Conservation (phyloP, 2,113 vertebrate genomes). For the Galbula dea region DNA sequence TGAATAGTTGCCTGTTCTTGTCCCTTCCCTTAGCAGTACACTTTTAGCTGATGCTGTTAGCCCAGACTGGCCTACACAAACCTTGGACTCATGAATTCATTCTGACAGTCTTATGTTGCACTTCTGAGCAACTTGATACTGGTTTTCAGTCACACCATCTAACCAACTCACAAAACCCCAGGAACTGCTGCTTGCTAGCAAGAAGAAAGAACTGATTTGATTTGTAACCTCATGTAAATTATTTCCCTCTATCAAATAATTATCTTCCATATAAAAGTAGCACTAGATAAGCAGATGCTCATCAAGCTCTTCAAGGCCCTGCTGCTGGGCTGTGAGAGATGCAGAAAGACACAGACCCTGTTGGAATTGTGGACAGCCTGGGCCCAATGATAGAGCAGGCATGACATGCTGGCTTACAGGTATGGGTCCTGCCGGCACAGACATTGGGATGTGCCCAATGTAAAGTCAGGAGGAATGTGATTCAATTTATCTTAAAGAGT, state of each 20-base stretch:
- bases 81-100: not conserved
- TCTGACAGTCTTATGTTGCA: not conserved
- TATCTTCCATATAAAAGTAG: not conserved
- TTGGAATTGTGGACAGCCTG: fast-evolving
- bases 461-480: not conserved
- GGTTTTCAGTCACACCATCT: not conserved
- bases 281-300: not conserved
- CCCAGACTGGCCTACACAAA: not conserved
- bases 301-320: not conserved
- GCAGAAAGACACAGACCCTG: not conserved
- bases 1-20: not conserved
- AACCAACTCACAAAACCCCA: not conserved
- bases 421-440: not conserved
- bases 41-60: not conserved
- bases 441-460: not conserved
- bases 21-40: not conserved
- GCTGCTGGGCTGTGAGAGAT: not conserved
- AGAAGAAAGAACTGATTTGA: not conserved
- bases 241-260: not conserved
- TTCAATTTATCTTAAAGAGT: not conserved
- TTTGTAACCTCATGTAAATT: not conserved
- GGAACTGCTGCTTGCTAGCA: not conserved
- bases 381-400: not conserved
- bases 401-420: not conserved
- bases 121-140: not conserved